A percentile compares a stretch with the other conserved stretches of the same genome.
These are phyloP conservation scores for Acanthosepion lycidas DNA, from an alignment of 2,888 invertebrate species.

Conservation along the genomic window DNA sequence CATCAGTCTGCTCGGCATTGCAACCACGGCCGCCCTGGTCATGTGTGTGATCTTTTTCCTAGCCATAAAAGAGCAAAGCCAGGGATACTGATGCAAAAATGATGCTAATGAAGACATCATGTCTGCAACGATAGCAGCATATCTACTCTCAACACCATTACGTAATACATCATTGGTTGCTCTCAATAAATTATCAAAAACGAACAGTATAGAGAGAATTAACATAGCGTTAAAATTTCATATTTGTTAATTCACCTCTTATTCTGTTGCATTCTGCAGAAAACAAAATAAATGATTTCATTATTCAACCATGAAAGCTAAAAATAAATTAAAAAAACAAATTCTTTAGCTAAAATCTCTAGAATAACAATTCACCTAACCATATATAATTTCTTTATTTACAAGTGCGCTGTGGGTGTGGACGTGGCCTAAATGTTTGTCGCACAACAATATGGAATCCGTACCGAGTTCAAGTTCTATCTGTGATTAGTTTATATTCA, in stretches of 20 bases:
- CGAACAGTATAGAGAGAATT: background rate
- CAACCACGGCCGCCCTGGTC: slow-evolving; percentile 42
- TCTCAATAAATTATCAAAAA: background rate
- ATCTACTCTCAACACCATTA: background rate
- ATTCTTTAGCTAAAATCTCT: background rate
- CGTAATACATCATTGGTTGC: background rate
- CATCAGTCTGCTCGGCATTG: slow-evolving; percentile 48
- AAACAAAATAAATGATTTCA: too few relatives aligned
- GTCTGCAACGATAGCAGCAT: background rate
- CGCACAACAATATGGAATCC: too few relatives aligned
- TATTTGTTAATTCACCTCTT: too few relatives aligned
- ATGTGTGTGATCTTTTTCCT: slow-evolving; percentile 45
- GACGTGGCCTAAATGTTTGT: too few relatives aligned
- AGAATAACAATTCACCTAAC: background rate
- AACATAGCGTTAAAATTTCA: background rate
- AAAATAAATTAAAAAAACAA: background rate
- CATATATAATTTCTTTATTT: background rate
- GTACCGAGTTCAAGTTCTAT: too few relatives aligned
- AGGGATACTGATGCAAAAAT: slow-evolving; percentile 39
- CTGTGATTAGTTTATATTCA: too few relatives aligned
- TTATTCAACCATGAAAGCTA: background rate
- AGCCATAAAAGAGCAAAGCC: slow-evolving; percentile 44
- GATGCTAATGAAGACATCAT: background rate
- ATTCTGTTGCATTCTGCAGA: too few relatives aligned
- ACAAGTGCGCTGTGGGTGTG: background rate